A percentile compares a stretch with the other conserved stretches of the same genome.
Evolutionary conservation across 2,888 invertebrate genomes (phyloP).

Genomic region (Drosophila barbarae): DNA sequence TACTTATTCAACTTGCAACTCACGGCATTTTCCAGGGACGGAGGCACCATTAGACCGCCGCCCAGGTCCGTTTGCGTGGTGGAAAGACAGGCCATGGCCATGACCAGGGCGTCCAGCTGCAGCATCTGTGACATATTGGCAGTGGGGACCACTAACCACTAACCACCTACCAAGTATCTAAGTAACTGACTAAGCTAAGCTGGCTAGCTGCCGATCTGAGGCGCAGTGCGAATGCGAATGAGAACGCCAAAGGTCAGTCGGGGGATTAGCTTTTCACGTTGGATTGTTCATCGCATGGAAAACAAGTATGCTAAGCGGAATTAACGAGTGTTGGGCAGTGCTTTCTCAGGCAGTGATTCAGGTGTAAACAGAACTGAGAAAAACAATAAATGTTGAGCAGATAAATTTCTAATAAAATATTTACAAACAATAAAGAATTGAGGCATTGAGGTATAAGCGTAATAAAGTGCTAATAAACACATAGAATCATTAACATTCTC

Average conservation of each 20-base stretch:
- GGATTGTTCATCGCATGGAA: conserved; percentile 11
- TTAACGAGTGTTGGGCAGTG: conserved; percentile 11
- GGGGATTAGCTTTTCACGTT: conserved; percentile 10
- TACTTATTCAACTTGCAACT: conserved; percentile 5
- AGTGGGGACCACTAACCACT: neutral
- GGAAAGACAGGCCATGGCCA: conserved; percentile 63
- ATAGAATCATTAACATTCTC: too few species aligned
- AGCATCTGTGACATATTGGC: conserved; percentile 54
- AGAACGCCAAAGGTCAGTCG: conserved; percentile 31
- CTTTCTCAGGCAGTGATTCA: conserved; percentile 14
- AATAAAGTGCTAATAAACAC: neutral
- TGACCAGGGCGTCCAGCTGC: conserved; percentile 63
- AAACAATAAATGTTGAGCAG: too few species aligned
- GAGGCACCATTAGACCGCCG: conserved; percentile 28
- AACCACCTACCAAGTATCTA: neutral
- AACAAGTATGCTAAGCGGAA: conserved; percentile 55
- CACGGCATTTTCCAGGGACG: conserved; percentile 39
- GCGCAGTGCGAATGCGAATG: conserved; percentile 10
- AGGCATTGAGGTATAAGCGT: neutral
- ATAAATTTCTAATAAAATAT: neutral
- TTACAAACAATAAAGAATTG: too few species aligned
- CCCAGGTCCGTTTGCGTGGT: conserved; percentile 55
- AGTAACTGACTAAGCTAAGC: conserved; percentile 7
- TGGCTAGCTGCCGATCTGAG: conserved; percentile 15
- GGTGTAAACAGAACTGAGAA: too few species aligned